phyloP scores from a whole-genome alignment of 2,888 invertebrate genomes.

The Ectobius pallidus region DNA sequence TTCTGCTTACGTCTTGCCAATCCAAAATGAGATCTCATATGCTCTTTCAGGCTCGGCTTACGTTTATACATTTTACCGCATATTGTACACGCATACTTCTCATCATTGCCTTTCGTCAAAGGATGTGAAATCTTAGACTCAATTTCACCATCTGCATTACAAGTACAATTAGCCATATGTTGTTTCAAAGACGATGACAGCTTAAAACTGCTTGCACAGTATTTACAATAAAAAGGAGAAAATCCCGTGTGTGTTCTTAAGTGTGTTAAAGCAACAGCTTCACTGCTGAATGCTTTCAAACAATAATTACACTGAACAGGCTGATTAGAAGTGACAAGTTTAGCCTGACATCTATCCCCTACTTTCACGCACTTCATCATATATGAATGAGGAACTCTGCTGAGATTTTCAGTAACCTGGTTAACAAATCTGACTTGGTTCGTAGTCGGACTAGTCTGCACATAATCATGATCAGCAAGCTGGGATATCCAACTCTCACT shows the following conservation, averaged over 20 bases:
- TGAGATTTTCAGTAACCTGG: neutral
- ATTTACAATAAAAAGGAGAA: constrained; percentile 68
- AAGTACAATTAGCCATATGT: neutral
- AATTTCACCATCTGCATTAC: neutral
- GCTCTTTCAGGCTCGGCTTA: constrained; percentile 32
- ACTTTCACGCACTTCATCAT: neutral
- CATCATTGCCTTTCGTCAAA: constrained; percentile 11
- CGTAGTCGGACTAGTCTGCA: neutral
- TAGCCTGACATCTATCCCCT: constrained; percentile 13
- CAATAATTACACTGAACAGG: constrained; percentile 24
- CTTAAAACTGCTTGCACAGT: constrained; percentile 27
- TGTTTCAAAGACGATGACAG: constrained; percentile 23
- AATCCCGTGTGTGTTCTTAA: constrained; percentile 60
- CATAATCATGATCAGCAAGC: constrained; percentile 25
- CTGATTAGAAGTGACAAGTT: neutral
- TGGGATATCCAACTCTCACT: neutral
- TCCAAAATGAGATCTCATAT: constrained; percentile 31
- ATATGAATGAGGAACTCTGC: neutral
- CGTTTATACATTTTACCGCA: constrained; percentile 32
- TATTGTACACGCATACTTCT: constrained; percentile 23
- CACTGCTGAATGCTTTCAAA: constrained; percentile 11
- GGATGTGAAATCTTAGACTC: constrained; percentile 7
- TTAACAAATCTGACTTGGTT: neutral
- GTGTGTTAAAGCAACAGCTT: constrained; percentile 49
- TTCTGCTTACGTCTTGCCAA: constrained; percentile 25